Percentiles rank a stretch among this genome's conserved stretches.
Conservation (phyloP, 2,113 vertebrate species). For the Lophius piscatorius region DNA sequence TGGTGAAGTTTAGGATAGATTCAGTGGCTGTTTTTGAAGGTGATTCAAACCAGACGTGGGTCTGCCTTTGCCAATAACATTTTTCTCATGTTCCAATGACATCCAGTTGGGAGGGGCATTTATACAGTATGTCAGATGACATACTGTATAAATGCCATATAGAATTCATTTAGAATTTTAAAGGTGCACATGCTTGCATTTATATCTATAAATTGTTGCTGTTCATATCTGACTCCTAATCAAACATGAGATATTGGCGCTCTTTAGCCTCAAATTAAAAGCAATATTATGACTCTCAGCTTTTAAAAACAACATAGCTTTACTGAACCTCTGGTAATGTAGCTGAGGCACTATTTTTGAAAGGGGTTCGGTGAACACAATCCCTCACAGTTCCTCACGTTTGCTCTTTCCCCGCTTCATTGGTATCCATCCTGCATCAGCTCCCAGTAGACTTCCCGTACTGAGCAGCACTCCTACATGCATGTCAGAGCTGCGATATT, state of each 20-base stretch:
- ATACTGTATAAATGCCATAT: conserved; percentile 8
- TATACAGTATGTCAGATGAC: conserved; percentile 8
- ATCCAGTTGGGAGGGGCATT: conserved; percentile 20
- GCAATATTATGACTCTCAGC: neutral
- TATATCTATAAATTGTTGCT: neutral
- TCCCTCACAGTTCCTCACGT: too few relatives aligned
- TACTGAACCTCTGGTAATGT: conserved; percentile 15
- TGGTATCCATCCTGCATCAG: conserved; percentile 10
- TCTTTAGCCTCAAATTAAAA: conserved; percentile 4
- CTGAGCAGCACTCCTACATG: conserved; percentile 32
- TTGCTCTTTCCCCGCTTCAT: conserved; percentile 14
- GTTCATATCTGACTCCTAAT: neutral
- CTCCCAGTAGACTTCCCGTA: conserved; percentile 22
- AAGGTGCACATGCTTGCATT: neutral
- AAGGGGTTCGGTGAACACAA: neutral
- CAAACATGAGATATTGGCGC: neutral
- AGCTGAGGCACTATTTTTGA: neutral
- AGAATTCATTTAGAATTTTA: neutral
- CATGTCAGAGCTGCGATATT: conserved; percentile 40
- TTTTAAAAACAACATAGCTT: conserved; percentile 1
- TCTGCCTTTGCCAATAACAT: conserved; percentile 5
- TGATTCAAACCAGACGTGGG: conserved; percentile 45
- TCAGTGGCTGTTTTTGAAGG: conserved; percentile 9
- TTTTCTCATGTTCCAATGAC: neutral
- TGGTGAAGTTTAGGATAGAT: neutral